Evolutionary conservation across 1,140 invertebrate species (phyloP).

Genomic region (Psilanteris sp.): DNA sequence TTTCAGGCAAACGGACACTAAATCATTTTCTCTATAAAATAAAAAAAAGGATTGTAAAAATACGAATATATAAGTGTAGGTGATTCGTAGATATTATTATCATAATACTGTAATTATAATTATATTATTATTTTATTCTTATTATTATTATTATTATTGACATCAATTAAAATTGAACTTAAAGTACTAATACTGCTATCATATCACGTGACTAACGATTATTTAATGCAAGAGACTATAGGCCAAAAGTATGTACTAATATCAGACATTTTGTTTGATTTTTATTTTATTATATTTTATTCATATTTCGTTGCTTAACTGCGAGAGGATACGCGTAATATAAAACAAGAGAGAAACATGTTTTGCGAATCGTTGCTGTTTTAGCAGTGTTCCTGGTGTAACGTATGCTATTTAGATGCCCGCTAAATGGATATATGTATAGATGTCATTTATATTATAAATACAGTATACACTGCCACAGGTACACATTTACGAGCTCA

Average conservation of each 20-base stretch:
- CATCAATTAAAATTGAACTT: constrained; percentile 53
- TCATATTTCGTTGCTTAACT: constrained; percentile 4
- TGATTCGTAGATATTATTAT: constrained; percentile 41
- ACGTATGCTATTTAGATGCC: constrained; percentile 59
- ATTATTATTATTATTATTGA: constrained; percentile 49
- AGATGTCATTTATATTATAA: constrained; percentile 57
- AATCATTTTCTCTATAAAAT: constrained; percentile 24
- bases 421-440: constrained; percentile 60
- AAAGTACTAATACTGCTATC: constrained; percentile 57
- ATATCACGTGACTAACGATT: constrained; percentile 63
- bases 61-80: constrained; percentile 14
- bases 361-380: constrained; percentile 39
- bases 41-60: constrained; percentile 20
- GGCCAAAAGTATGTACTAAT: constrained; percentile 59
- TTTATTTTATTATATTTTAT: constrained; percentile 24
- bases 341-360: constrained; percentile 25
- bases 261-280: constrained; percentile 15
- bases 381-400: constrained; percentile 55
- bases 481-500: constrained; percentile 40
- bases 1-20: constrained; percentile 15
- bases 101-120: constrained; percentile 43
- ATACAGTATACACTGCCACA: constrained; percentile 54
- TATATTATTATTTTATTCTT: constrained; percentile 48
- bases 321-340: constrained; percentile 15
- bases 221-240: constrained; percentile 62